Evolutionary conservation across 1,140 invertebrate genomes (phyloP), one percentile per base, ranked within the genome.

Genomic region (Pomacea maculata): DNA sequence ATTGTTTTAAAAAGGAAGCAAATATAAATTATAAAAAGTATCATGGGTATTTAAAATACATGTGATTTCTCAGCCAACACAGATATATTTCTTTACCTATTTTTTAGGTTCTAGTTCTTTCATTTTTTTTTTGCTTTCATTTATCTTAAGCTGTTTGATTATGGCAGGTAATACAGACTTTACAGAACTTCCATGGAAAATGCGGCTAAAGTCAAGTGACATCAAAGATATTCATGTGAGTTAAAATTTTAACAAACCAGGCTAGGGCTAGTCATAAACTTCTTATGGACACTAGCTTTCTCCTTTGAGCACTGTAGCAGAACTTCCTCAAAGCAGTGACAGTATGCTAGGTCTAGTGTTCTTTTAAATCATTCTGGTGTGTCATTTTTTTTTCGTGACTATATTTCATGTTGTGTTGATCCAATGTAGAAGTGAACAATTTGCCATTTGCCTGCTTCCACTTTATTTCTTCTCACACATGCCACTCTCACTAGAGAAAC

Each of bases 221-320:
- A 87, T 89, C 54, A 86, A 85, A 80, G 89, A 90, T 80, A 87
- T 91, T 55, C 87, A 90, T 87, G 89, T 91, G 85, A 86, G 86
- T 83, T 63, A 17, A 55, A 14, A 65, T 34, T 70, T 65, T 64
- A 1, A 5, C 9, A 54, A 52, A 21, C 15, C 29, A 73, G 29
- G 21, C 15, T 21, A 73, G 29, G 21, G 9, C 9, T 4, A 61
- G 11, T 4, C 15, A 61, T 17, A 6, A 61, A 61, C 11, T 61
- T 4, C 15, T 61, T 11, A 61, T 6, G 57, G 11, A 61, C 57
- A 61, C 10, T 25, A 12, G 14, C 67, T 34, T 70, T 17, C 11
- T 12, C 67, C 21, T 70, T 17, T 12, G 29, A 12, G 21, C 12
- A 34, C 29, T 21, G 29, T 4, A n/a, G 67, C 21, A 15, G 67